Percentiles rank a stretch among this genome's conserved stretches.
phyloP scores from a whole-genome alignment of 2,797 vertebrate genomes.

The Mionectes olivaceus region DNA sequence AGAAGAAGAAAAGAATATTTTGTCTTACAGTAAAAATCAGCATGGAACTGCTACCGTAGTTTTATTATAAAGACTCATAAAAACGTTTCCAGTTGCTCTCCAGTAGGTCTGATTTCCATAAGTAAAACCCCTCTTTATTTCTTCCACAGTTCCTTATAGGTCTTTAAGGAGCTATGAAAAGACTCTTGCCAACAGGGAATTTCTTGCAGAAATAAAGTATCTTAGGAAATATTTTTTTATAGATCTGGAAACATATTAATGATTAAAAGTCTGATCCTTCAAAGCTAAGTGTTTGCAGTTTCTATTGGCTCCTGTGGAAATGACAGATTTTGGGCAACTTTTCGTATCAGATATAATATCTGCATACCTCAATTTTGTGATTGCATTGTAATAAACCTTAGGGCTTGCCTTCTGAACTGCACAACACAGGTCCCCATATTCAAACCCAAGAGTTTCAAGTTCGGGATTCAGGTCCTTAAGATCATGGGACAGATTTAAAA shows the following conservation, averaged over 20 bases:
- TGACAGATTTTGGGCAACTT: conserved; percentile 1
- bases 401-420: not conserved
- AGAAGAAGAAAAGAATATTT: conserved; percentile 7
- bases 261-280: conserved; percentile 42
- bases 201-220: conserved; percentile 66
- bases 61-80: conserved; percentile 55
- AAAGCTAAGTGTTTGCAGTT: conserved; percentile 3
- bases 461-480: not conserved
- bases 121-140: conserved; percentile 67
- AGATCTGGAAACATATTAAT: conserved; percentile 66
- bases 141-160: conserved; percentile 64
- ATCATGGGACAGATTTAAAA: not conserved
- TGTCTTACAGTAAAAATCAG: conserved; percentile 50
- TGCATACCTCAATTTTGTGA: not conserved
- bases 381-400: not conserved
- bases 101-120: conserved; percentile 68
- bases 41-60: conserved; percentile 61
- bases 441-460: not conserved
- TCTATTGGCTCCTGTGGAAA: conserved; percentile 27
- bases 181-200: conserved; percentile 64
- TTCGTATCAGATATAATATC: not conserved
- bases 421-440: not conserved
- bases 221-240: conserved; percentile 68
- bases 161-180: conserved; percentile 70
- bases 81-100: conserved; percentile 65